These are phyloP conservation scores for Martes flavigula DNA, from an alignment of 2,797 vertebrate species.

Conservation along the genomic window DNA sequence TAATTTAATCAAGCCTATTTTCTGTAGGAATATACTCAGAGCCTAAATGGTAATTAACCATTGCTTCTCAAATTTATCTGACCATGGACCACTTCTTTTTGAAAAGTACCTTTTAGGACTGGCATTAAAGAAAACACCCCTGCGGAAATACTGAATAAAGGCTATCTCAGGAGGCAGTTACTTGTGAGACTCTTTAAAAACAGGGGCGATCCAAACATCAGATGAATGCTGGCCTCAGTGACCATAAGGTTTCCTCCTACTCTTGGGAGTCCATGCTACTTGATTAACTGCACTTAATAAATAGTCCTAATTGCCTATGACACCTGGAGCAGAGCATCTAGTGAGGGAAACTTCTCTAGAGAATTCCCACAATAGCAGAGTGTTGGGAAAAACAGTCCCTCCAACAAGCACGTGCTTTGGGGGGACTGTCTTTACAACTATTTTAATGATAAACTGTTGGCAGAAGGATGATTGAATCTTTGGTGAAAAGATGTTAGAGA, in stretches of 20 bases:
- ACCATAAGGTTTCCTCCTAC: background rate
- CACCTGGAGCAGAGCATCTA: background rate
- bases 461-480: background rate
- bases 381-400: background rate
- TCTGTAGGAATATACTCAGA: constrained; percentile 40
- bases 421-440: background rate
- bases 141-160: background rate
- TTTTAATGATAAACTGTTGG: background rate
- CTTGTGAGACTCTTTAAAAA: constrained; percentile 16
- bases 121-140: background rate
- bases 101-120: background rate
- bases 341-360: background rate
- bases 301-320: background rate
- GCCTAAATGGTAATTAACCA: background rate
- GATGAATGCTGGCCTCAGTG: background rate
- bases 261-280: background rate
- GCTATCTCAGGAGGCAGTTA: background rate
- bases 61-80: constrained; percentile 36
- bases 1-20: constrained; percentile 42
- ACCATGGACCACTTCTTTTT: constrained; percentile 26
- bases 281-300: background rate
- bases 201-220: background rate
- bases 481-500: constrained; percentile 16
- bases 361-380: background rate
- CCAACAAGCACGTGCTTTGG: background rate